Conservation (phyloP, 2,113 vertebrate species). For the Thunnus maccoyii region DNA sequence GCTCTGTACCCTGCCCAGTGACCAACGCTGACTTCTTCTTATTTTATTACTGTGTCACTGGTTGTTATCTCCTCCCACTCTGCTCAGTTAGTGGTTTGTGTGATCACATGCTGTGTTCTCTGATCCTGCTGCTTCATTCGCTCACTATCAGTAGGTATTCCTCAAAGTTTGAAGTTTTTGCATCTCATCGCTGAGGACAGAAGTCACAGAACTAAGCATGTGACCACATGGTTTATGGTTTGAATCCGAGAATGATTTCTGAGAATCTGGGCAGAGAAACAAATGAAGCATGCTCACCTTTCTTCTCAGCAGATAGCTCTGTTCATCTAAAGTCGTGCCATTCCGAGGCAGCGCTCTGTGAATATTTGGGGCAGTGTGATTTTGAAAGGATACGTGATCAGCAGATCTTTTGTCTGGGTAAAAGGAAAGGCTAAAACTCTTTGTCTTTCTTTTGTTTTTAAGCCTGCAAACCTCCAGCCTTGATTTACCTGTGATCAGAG, state of each 20-base stretch:
- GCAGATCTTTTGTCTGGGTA: conserved; percentile 14
- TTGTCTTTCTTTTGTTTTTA: conserved; percentile 19
- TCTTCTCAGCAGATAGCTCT: not conserved
- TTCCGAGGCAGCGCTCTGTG: not conserved
- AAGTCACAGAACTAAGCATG: not conserved
- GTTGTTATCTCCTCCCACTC: not conserved
- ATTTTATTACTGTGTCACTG: not conserved
- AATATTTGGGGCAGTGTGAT: not conserved
- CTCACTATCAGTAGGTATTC: not conserved
- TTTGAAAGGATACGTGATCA: conserved; percentile 3
- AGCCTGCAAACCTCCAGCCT: conserved; percentile 29
- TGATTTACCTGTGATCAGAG: conserved; percentile 67
- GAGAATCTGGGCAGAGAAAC: not conserved
- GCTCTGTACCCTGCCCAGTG: not conserved
- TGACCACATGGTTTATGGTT: not conserved
- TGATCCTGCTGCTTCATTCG: not conserved
- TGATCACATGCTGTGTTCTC: conserved; percentile 14
- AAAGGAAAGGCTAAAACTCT: conserved; percentile 24
- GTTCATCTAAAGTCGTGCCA: not conserved
- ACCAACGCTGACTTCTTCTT: not conserved
- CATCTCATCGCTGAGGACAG: not conserved
- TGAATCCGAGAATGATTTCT: not conserved
- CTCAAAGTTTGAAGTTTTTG: not conserved
- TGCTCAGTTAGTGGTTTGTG: not conserved
- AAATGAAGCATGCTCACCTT: not conserved